Conservation (phyloP, 2,888 invertebrate genomes). For the Unio pictorum region DNA sequence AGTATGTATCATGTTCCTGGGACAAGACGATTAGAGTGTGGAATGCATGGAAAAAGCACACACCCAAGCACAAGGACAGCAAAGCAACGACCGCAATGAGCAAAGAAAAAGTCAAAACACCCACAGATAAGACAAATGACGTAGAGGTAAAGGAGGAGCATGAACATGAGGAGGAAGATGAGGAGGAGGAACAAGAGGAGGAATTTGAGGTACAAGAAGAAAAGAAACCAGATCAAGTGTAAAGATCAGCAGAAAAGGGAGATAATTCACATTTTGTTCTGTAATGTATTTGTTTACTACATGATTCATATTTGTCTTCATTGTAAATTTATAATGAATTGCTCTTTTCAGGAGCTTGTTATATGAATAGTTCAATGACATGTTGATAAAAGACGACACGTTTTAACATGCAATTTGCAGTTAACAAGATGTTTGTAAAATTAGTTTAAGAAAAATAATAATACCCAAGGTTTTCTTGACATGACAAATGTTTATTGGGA, state of each 20-base stretch:
- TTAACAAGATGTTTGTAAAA: too few relatives aligned
- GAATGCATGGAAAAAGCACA: conserved; percentile 68
- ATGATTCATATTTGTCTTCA: too few relatives aligned
- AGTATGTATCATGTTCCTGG: conserved; percentile 70
- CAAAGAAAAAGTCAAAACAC: conserved; percentile 6
- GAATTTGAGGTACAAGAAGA: conserved; percentile 16
- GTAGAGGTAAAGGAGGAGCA: conserved; percentile 28
- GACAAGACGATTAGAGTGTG: conserved; percentile 70
- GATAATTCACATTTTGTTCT: background rate
- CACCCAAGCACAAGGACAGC: conserved; percentile 14
- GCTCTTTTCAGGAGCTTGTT: too few relatives aligned
- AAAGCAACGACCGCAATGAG: conserved; percentile 3
- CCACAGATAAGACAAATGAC: conserved; percentile 11
- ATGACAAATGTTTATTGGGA: too few relatives aligned
- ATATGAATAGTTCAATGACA: too few relatives aligned
- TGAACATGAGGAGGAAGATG: conserved; percentile 37
- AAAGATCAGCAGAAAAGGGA: conserved; percentile 4
- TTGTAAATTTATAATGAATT: too few relatives aligned
- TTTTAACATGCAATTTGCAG: too few relatives aligned
- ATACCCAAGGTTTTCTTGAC: too few relatives aligned
- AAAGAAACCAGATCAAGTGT: conserved; percentile 8
- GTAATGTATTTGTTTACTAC: too few relatives aligned
- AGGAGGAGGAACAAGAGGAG: conserved; percentile 19
- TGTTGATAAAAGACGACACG: too few relatives aligned
- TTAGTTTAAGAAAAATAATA: too few relatives aligned